Evolutionary conservation across 2,797 vertebrate species (phyloP), one percentile per base, ranked within the genome.

Genomic region (Falco rusticolus): DNA sequence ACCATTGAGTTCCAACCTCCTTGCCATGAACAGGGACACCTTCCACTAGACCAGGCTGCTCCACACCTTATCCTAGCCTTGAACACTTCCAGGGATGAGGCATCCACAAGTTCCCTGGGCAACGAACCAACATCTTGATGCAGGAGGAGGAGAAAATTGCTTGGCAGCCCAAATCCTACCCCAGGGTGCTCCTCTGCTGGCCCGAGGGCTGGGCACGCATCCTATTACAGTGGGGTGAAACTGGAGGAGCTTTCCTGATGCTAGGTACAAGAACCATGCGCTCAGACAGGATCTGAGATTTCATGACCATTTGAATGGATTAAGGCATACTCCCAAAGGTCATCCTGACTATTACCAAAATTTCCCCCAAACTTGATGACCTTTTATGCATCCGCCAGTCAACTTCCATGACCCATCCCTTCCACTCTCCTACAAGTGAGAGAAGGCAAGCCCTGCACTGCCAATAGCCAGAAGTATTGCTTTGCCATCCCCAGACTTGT

Each of bases 181-280:
- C 33, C 33, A 66, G 8, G 13, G 10, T 79, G 18, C 47, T 75
- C 5, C 4, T 75, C 4, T 16, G 69, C 19, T 31, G 20, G 11
- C 54, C 31, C 3, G 3, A 37, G 24, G 31, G 12, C 20, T 81
- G 47, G 26, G 13, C 14, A 43, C 0, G 3, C 18, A 53, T 16
- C 34, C 4, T 65, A 31, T 39, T 79, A 33, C 14, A 79, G 5
- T 21, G 25, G n/a, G 13, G 5, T 33, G n/a, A 33, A 77, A 28
- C n/a, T 53, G 45, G n/a, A 69, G 20, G 10, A 57, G 1, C 1
- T 1, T 39, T 72, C 59, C 10, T 39, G 14, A 37, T 34, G 74
- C 18, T 19, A 50, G 21, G 16, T 19, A 24, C 24, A 69, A 47
- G 31, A 15, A 26, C 12, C 1, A 0, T 6, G 10, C 19, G 7